These are phyloP conservation scores for Heliconius ethilla DNA, from an alignment of 2,888 invertebrate species.

Conservation along the genomic window DNA sequence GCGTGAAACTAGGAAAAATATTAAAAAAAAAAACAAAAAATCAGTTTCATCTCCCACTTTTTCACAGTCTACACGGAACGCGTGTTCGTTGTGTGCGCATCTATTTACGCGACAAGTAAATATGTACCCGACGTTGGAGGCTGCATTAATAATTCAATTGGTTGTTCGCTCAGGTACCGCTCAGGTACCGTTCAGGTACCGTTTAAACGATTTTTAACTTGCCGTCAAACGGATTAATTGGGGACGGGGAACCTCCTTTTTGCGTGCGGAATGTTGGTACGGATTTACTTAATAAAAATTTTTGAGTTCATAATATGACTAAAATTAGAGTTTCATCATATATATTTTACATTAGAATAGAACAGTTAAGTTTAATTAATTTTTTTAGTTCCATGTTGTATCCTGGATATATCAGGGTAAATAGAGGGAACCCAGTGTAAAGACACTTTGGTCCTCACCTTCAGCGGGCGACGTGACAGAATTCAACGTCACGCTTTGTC, in stretches of 20 bases:
- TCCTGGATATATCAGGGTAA: neutral
- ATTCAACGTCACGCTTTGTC: too few species aligned
- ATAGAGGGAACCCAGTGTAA: neutral
- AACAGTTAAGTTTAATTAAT: neutral
- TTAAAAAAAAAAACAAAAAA: neutral
- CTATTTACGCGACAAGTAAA: constrained; percentile 81
- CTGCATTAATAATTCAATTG: constrained; percentile 83
- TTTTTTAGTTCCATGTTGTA: neutral
- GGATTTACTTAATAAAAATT: constrained; percentile 13
- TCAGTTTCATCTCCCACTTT: constrained; percentile 12
- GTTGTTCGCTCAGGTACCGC: constrained; percentile 73
- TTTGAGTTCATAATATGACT: constrained; percentile 13
- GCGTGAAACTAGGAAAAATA: too few species aligned
- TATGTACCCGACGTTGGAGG: constrained; percentile 81
- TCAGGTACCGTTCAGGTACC: constrained; percentile 57
- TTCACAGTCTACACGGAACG: constrained; percentile 66
- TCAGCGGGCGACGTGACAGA: neutral
- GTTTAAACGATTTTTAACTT: constrained; percentile 81
- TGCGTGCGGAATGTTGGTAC: constrained; percentile 28
- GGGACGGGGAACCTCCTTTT: constrained; percentile 47
- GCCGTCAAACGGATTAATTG: constrained; percentile 77
- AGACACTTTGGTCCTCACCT: neutral
- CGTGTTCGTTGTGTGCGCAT: constrained; percentile 81
- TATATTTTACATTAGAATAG: too few species aligned
- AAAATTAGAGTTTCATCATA: neutral